phyloP scores from a whole-genome alignment of 2,797 vertebrate genomes.

The Myioborus melanocephalus region DNA sequence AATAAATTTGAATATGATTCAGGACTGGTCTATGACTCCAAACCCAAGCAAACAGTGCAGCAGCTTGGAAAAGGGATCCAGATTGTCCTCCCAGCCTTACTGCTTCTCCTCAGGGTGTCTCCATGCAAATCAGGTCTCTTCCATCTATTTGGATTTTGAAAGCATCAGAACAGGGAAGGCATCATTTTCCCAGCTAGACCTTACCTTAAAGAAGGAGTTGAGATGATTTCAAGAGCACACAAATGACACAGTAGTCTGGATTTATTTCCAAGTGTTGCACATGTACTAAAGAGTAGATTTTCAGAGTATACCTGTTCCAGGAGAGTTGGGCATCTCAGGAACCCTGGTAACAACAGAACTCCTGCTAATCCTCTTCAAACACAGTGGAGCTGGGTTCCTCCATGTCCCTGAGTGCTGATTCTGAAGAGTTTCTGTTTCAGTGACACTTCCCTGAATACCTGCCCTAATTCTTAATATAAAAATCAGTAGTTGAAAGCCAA shows the following conservation, averaged over 20 bases:
- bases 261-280: background rate
- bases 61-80: background rate
- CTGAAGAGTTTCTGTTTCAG: background rate
- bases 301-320: background rate
- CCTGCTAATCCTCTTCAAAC: background rate
- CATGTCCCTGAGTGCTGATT: background rate
- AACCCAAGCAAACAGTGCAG: background rate
- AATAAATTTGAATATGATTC: background rate
- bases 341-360: background rate
- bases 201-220: background rate
- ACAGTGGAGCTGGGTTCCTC: background rate
- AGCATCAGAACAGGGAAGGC: background rate
- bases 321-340: background rate
- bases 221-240: background rate
- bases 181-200: background rate
- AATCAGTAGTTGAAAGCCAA: background rate
- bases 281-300: background rate
- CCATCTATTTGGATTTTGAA: background rate
- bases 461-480: background rate
- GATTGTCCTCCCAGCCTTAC: background rate
- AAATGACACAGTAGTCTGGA: rapidly evolving
- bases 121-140: background rate
- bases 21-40: background rate
- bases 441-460: background rate
- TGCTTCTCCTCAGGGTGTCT: rapidly evolving